Base-by-base conservation (phyloP, 2,113 vertebrate genomes). In the Ptilorrhoa leucosticta region DNA sequence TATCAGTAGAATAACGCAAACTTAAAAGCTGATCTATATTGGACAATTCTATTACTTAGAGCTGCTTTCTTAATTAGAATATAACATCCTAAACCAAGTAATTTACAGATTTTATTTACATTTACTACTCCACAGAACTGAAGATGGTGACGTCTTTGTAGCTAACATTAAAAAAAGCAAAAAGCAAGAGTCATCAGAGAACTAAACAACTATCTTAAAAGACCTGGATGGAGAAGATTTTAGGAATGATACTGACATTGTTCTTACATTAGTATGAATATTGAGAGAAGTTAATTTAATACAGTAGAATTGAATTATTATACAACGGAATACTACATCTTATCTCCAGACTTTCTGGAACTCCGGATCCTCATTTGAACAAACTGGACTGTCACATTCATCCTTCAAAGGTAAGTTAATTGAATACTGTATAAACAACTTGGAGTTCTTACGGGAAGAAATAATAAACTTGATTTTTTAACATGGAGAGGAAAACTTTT, bases 331-430 rank as follows among this genome's bases (percentile, higher is more conserved):
- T 22, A 31, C 44, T 51, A 3, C 30, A 33, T 95, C 89, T 95
- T 93, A 90, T 94, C 92, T 96, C 85, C 71, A 96, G 95, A 92
- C 90, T 94, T 92, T 90, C 92, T 94, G 90, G 85, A 90, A 83
- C 79, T 95, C 71, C 9, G 13, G 51, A 69, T 86, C 60, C 39
- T 88, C 54, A 53, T 73, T 83, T 70, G 89, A 70, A 51, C 63
- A 83, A 92, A 81, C 51, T 28, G 26, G 22, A 72, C 78, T 61
- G 44, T 42, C 2, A 3, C 51, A 81, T 92, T 90, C 78, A 90
- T 88, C 73, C 45, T 85, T 96, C 73, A 93, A 91, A 93, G 35
- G 35, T 73, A 73, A 89, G 72, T 87, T 51, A 93, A 96, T 91
- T 88, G 45, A 94, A 85, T 90, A 39, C 5, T 19, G 30, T 16